Evolutionary conservation across 53 echinoderm and acorn worm genomes (phyloP), one percentile per base, ranked within the genome.

Genomic region (Holothuria leucospilota): DNA sequence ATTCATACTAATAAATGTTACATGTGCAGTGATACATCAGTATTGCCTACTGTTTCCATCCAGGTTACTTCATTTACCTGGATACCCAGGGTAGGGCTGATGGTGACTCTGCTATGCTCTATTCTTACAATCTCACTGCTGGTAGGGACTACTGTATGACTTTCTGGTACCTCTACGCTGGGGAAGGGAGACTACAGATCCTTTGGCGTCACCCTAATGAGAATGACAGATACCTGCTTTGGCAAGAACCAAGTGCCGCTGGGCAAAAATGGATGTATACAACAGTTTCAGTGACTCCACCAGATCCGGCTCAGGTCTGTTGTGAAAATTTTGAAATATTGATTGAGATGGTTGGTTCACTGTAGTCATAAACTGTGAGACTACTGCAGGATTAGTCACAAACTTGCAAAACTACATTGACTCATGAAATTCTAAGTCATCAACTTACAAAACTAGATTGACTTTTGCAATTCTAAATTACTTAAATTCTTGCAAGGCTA

Each of bases 151-250:
- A 90, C 21, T 94, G 94, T 49, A 46, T 94, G 51, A 87, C 90
- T 2, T 92, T 92, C 69, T 94, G 94, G 94, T 94, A 94, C 84
- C 65, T 67, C 13, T 65, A 63, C 28, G 39, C 40, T 9, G 82
- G 82, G 8, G 8, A 9, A 8, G 82, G 82, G 20, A 20, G 59
- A 13, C 11, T 65, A 16, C 84, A 65, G 84, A 39, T 83, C 49
- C 51, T 83, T 2, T 51, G 68, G 51, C 84, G 84, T 41, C 51
- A 83, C 51, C 68, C 84, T 0, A 49, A 67, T n/a, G 68, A 46
- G 13, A 14, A 63, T 2, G 84, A 83, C 18, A 18, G 41, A 23
- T 49, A 20, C 51, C 49, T 66, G 15, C 40, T 83, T 24, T 83
- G 84, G 84, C 65, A 64, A 66, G 68, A 83, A 23, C 66, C 84